Evolutionary conservation across 2,888 invertebrate genomes (phyloP).

Genomic region (Sminthurinus aureus): DNA sequence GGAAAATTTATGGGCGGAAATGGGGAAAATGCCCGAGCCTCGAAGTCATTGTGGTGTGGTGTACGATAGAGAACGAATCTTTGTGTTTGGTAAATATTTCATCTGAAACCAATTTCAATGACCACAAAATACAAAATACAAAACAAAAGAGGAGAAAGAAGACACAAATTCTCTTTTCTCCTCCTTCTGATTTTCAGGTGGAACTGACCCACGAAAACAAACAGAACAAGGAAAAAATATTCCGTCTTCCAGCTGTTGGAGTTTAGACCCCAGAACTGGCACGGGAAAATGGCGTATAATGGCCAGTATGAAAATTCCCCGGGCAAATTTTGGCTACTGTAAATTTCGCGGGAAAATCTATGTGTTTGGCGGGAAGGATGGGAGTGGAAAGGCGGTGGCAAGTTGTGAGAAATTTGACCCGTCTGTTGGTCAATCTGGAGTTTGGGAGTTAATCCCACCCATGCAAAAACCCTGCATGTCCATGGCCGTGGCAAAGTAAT

Average conservation of each 20-base stretch:
- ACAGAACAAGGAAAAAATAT: background rate
- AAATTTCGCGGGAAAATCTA: conserved; percentile 74
- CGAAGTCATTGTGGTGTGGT: conserved; percentile 70
- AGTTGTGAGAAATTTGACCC: conserved; percentile 35
- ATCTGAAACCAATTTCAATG: too few relatives aligned
- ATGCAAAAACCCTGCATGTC: conserved; percentile 28
- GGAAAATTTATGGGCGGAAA: conserved; percentile 73
- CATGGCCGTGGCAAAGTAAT: conserved; percentile 30
- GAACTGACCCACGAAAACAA: conserved; percentile 42
- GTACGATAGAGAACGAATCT: conserved; percentile 27
- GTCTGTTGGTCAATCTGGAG: background rate
- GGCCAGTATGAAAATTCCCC: conserved; percentile 68
- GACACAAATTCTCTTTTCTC: background rate
- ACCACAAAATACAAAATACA: too few relatives aligned
- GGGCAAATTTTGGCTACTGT: conserved; percentile 71
- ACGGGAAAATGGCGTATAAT: conserved; percentile 71
- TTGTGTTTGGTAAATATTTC: conserved; percentile 35
- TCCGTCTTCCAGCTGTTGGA: conserved; percentile 53
- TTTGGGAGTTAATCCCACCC: conserved; percentile 15
- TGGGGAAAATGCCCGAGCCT: conserved; percentile 74
- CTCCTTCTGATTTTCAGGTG: conserved; percentile 25
- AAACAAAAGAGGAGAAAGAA: too few relatives aligned
- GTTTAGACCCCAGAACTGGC: conserved; percentile 68
- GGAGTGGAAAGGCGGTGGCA: conserved; percentile 5
- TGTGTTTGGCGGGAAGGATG: conserved; percentile 72